These are phyloP conservation scores for Troides aeacus DNA, from an alignment of 2,888 invertebrate genomes.

Conservation along the genomic window DNA sequence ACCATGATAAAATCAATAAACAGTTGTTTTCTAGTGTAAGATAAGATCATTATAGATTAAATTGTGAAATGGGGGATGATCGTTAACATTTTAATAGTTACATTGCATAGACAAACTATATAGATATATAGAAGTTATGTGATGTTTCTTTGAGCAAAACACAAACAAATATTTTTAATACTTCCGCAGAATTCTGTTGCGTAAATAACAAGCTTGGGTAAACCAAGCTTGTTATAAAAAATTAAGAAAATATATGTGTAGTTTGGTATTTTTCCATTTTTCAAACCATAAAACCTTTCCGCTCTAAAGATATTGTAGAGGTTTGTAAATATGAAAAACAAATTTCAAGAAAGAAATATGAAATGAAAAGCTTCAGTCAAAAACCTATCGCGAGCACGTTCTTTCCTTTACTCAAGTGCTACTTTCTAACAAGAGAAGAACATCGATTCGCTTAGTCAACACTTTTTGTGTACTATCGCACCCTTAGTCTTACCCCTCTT, in stretches of 20 bases:
- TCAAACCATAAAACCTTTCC: background rate
- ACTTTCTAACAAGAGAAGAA: slow-evolving; percentile 19
- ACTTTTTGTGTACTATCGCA: slow-evolving; percentile 11
- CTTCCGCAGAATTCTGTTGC: too few species aligned
- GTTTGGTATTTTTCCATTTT: background rate
- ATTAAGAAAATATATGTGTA: background rate
- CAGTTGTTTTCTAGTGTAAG: too few species aligned
- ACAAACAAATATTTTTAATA: too few species aligned
- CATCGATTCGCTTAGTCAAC: slow-evolving; percentile 15
- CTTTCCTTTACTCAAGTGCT: slow-evolving; percentile 18
- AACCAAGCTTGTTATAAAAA: too few species aligned
- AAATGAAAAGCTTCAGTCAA: slow-evolving; percentile 7
- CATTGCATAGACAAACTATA: too few species aligned
- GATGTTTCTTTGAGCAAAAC: too few species aligned
- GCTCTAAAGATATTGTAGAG: background rate
- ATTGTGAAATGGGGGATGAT: too few species aligned
- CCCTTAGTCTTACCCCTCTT: background rate
- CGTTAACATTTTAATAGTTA: too few species aligned
- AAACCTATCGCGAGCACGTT: slow-evolving; percentile 22
- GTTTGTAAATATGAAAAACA: background rate
- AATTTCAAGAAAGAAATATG: background rate
- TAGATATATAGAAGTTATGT: too few species aligned
- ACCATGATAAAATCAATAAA: too few species aligned
- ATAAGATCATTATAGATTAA: too few species aligned
- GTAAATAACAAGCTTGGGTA: too few species aligned